Evolutionary conservation across 2,888 invertebrate genomes (phyloP).

Genomic region (Rhamphomyia laevipes): DNA sequence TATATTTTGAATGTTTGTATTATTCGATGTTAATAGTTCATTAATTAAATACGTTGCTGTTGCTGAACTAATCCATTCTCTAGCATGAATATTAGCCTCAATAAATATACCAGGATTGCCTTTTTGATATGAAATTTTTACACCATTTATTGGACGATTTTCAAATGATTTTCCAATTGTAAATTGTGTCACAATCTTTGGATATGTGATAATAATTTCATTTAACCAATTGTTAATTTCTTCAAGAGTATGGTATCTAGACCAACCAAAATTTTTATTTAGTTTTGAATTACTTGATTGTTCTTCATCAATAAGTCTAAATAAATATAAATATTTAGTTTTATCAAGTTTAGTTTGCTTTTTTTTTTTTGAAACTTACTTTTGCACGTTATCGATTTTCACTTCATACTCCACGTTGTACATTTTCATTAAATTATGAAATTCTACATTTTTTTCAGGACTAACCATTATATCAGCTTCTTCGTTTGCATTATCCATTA

Average conservation of each 20-base stretch:
- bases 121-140: conserved; percentile 35
- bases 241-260: conserved; percentile 44
- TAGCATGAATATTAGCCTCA: conserved; percentile 52
- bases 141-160: conserved; percentile 47
- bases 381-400: conserved; percentile 49
- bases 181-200: conserved; percentile 38
- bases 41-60: conserved; percentile 58
- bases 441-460: conserved; percentile 39
- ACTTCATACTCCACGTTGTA: conserved; percentile 35
- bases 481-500: conserved; percentile 28
- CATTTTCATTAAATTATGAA: conserved; percentile 36
- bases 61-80: conserved; percentile 66
- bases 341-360: conserved; percentile 3
- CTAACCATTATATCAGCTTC: conserved; percentile 48
- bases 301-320: conserved; percentile 42
- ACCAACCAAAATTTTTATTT: conserved; percentile 42
- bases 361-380: conserved; percentile 31
- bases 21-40: conserved; percentile 50
- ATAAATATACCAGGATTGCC: conserved; percentile 48
- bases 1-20: conserved; percentile 43
- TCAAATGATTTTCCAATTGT: conserved; percentile 47
- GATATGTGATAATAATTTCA: conserved; percentile 37
- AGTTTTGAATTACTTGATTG: conserved; percentile 19
- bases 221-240: conserved; percentile 50
- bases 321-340: conserved; percentile 4